Conservation (phyloP, 2,888 invertebrate species). For the Cheilosia pagana region DNA sequence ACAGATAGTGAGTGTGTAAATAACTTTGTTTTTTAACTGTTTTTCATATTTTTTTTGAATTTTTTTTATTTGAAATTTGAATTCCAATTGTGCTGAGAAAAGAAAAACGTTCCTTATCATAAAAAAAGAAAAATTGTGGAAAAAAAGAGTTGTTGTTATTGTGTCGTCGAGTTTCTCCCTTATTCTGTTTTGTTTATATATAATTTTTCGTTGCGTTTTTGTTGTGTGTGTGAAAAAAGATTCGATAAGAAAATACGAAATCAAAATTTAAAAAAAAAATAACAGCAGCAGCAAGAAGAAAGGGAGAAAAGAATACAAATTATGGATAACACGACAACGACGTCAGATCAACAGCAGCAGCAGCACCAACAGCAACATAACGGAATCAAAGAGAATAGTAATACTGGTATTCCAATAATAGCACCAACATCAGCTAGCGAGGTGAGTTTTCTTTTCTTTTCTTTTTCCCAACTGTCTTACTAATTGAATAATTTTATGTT, state of each 20-base stretch:
- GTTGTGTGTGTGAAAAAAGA: conserved; percentile 66
- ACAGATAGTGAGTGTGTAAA: conserved; percentile 36
- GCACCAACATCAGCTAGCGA: conserved; percentile 76
- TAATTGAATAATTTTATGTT: background rate
- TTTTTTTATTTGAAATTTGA: conserved; percentile 32
- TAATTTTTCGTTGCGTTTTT: conserved; percentile 64
- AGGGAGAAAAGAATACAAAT: conserved; percentile 64
- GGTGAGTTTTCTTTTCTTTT: conserved; percentile 48
- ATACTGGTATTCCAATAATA: conserved; percentile 81
- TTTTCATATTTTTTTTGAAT: conserved; percentile 66
- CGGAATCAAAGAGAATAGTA: conserved; percentile 82
- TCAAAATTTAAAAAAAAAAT: conserved; percentile 57
- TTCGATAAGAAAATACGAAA: conserved; percentile 64
- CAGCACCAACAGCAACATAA: conserved; percentile 79
- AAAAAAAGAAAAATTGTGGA: conserved; percentile 33
- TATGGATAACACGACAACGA: conserved; percentile 76
- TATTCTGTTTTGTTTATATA: conserved; percentile 65
- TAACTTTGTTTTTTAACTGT: conserved; percentile 60
- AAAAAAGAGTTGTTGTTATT: conserved; percentile 51
- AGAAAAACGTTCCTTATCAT: conserved; percentile 41
- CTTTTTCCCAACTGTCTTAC: no score
- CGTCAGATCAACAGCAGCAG: conserved; percentile 77
- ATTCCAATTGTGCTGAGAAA: conserved; percentile 53
- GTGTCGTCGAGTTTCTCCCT: conserved; percentile 67
- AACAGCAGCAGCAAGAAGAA: conserved; percentile 50